Conservation (phyloP, 1,140 invertebrate species). For the Drosophila watanabei region DNA sequence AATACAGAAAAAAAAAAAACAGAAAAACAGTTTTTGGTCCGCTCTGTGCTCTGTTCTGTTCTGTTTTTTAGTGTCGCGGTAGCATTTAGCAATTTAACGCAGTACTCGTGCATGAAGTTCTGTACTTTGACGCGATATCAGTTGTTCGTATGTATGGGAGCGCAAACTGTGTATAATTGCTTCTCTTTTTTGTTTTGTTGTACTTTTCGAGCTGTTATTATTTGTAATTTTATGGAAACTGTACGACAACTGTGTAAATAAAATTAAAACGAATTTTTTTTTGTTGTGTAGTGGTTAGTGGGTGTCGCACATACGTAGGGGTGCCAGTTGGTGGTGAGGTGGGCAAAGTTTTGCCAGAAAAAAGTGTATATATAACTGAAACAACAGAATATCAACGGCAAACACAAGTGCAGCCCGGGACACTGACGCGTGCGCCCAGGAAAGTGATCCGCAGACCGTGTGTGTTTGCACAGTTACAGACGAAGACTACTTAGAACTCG, state of each 20-base stretch:
- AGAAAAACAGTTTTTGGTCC: constrained; percentile 35
- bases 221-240: constrained; percentile 82
- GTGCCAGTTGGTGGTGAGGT: neutral
- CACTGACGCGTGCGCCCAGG: constrained; percentile 57
- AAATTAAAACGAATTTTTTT: constrained; percentile 62
- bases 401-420: constrained; percentile 69
- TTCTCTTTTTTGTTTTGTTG: constrained; percentile 46
- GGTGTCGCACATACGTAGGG: neutral
- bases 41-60: constrained; percentile 36
- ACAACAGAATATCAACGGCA: constrained; percentile 60
- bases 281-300: constrained; percentile 29
- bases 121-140: constrained; percentile 81
- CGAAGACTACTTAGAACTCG: constrained; percentile 39
- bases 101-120: constrained; percentile 83
- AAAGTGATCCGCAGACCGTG: constrained; percentile 49
- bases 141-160: constrained; percentile 49
- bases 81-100: constrained; percentile 82
- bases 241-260: constrained; percentile 81
- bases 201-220: constrained; percentile 46
- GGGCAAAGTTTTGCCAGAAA: constrained; percentile 34
- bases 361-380: constrained; percentile 41
- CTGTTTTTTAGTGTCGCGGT: constrained; percentile 68
- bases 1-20: neutral
- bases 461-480: constrained; percentile 68
- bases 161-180: constrained; percentile 63